Evolutionary conservation across 2,888 invertebrate species (phyloP).

Genomic region (Oligia fasciuncula): DNA sequence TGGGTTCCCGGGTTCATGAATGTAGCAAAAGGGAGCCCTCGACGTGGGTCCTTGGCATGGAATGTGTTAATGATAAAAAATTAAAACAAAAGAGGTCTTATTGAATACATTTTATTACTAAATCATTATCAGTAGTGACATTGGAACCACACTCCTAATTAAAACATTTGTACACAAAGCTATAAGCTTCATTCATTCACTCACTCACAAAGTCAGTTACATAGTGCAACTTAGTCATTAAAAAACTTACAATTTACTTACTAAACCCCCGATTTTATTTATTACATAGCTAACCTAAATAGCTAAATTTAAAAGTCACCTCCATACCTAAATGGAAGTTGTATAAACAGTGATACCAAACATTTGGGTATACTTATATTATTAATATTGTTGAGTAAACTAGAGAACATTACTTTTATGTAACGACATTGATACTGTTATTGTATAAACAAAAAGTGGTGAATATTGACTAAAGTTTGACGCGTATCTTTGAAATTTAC

Average conservation of each 20-base stretch:
- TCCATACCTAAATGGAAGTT: slow-evolving; percentile 50
- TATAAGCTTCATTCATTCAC: slow-evolving; percentile 65
- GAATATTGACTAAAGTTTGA: slow-evolving; percentile 12
- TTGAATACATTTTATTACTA: slow-evolving; percentile 75
- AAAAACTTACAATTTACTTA: slow-evolving; percentile 67
- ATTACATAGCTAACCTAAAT: slow-evolving; percentile 50
- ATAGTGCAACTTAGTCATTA: slow-evolving; percentile 69
- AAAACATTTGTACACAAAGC: slow-evolving; percentile 77
- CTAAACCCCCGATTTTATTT: slow-evolving; percentile 65
- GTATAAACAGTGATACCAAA: slow-evolving; percentile 21
- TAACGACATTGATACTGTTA: slow-evolving; percentile 24
- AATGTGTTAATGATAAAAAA: slow-evolving; percentile 8
- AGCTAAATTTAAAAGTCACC: slow-evolving; percentile 48
- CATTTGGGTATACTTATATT: slow-evolving; percentile 3
- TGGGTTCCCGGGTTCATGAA: too few species aligned
- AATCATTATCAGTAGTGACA: slow-evolving; percentile 73
- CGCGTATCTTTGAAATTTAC: background rate
- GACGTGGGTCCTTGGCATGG: too few species aligned
- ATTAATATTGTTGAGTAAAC: slow-evolving; percentile 21
- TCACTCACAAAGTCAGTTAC: slow-evolving; percentile 55
- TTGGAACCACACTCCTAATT: slow-evolving; percentile 71
- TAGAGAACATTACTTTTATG: slow-evolving; percentile 16
- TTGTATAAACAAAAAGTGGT: background rate
- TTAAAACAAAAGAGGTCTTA: slow-evolving; percentile 64
- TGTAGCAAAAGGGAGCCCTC: too few species aligned